Base-by-base conservation (phyloP, 2,797 vertebrate species). In the Muscicapa striata region DNA sequence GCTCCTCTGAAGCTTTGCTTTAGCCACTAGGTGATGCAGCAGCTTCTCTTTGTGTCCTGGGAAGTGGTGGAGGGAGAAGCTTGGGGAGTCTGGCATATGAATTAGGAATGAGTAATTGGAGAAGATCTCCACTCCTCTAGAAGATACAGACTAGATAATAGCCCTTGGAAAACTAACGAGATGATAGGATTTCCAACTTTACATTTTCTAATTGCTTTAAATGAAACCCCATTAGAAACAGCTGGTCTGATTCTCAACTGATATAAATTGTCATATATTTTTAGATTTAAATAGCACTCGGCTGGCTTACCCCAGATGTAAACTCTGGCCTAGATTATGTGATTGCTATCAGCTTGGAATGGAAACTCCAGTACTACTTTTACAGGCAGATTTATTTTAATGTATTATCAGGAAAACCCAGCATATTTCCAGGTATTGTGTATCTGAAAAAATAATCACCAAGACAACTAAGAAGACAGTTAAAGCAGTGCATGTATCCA, bases 31-130 rank as follows among this genome's bases (percentile, higher is more conserved):
- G 63, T 87, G 94, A 84, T 96, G 94, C 93, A 95, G 89, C 67
- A 84, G 43, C 74, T 90, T 91, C 75, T 94, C 43, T 86, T 78
- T 89, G 70, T 52, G 64, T 61, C 52, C 13, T 22, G 29, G 64
- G 52, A 73, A 83, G 61, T 13, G 0, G 5, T 18, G 69, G 73
- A 84, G 63, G 41, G 52, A 86, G 59, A 78, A 82, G 34, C 48
- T 55, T 36, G 73, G 66, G 34, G 30, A 90, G 21, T 36, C 85
- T 94, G 91, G 83, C 30, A 6, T 58, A 52, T 94, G 81, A 95
- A 95, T 96, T 94, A 94, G 67, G 63, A 90, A 93, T 93, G 88
- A 95, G 93, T 94, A 94, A 94, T 88, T 94, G 90, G 85, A 96
- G 81, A 95, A 86, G 87, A 91, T 78, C 63, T 84, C 46, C 29